Percentiles rank a stretch among this genome's conserved stretches.
Evolutionary conservation across 2,797 vertebrate species (phyloP).

Genomic region (Linurgus olivaceus): DNA sequence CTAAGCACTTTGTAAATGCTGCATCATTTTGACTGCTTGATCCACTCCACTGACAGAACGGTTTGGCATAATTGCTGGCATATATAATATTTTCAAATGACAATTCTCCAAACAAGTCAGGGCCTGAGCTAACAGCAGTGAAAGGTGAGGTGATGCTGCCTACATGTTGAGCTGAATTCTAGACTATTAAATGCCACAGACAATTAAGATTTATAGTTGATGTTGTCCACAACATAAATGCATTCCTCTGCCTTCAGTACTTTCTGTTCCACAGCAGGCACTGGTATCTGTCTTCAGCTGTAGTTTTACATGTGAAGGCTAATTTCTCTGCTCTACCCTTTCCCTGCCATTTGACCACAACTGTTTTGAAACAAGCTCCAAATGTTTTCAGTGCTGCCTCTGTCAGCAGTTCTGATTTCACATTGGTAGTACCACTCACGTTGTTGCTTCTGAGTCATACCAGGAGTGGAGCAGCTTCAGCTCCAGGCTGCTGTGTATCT

Average conservation of each 20-base stretch:
- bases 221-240: not conserved
- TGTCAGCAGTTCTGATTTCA: not conserved
- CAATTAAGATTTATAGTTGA: not conserved
- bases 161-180: not conserved
- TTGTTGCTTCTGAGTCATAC: not conserved
- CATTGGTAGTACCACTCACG: not conserved
- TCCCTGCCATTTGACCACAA: not conserved
- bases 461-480: not conserved
- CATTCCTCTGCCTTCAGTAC: not conserved
- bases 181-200: not conserved
- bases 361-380: not conserved
- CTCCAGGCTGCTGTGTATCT: not conserved
- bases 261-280: not conserved
- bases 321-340: not conserved
- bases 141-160: not conserved
- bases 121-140: slow-evolving; percentile 18
- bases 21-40: slow-evolving; percentile 48
- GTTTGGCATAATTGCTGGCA: slow-evolving; percentile 19
- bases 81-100: slow-evolving; percentile 54
- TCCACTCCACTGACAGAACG: slow-evolving; percentile 20
- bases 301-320: not conserved
- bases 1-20: slow-evolving; percentile 48
- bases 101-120: slow-evolving; percentile 42
- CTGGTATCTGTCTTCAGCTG: not conserved
- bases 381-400: not conserved